A percentile compares a stretch with the other conserved stretches of the same genome.
Conservation (phyloP, 2,888 invertebrate species). For the Automeris io region DNA sequence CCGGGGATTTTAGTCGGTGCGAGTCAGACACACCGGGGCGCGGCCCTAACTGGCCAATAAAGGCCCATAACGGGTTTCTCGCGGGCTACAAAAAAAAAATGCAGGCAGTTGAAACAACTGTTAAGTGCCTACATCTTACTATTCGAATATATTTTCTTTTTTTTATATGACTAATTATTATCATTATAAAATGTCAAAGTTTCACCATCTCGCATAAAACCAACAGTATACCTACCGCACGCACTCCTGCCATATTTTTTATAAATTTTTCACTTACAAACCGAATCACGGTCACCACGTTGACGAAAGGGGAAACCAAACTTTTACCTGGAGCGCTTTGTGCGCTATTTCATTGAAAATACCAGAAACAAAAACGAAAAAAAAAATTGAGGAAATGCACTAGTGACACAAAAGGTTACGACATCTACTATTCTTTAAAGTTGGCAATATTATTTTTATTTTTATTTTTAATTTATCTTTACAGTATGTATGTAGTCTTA, state of each 20-base stretch:
- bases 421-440: slow-evolving; percentile 3
- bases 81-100: too few relatives aligned
- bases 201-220: not conserved
- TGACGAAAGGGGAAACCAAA: not conserved
- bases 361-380: not conserved
- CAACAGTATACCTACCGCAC: not conserved
- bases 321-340: slow-evolving; percentile 15
- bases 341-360: slow-evolving; percentile 11
- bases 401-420: slow-evolving; percentile 1
- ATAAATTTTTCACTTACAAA: not conserved
- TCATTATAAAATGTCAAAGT: too few relatives aligned
- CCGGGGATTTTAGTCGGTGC: too few relatives aligned
- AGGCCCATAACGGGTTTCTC: too few relatives aligned
- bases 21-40: too few relatives aligned
- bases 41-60: too few relatives aligned
- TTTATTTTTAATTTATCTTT: slow-evolving; percentile 12
- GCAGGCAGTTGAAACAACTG: too few relatives aligned
- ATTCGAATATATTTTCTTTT: too few relatives aligned
- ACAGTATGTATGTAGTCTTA: slow-evolving; percentile 39
- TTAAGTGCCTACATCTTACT: too few relatives aligned
- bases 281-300: not conserved
- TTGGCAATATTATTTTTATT: slow-evolving; percentile 9
- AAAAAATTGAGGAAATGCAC: not conserved
- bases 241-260: not conserved
- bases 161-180: too few relatives aligned